These are phyloP conservation scores for Melanotaenia nigrans DNA, from an alignment of 2,797 vertebrate genomes.

Conservation along the genomic window DNA sequence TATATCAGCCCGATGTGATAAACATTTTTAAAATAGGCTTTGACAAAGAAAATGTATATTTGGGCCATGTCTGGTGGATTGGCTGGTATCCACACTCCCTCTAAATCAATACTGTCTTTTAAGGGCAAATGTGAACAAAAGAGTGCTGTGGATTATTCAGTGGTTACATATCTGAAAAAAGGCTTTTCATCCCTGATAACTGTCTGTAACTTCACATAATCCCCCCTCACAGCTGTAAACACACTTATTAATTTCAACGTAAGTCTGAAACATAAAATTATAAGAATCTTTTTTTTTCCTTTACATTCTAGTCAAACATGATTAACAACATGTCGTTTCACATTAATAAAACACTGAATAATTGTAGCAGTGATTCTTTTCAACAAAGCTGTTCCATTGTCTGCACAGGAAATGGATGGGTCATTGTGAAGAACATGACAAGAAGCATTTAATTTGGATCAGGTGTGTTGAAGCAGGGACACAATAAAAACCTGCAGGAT, in stretches of 20 bases:
- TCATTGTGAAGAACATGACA: too few relatives aligned
- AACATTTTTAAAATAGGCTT: neutral
- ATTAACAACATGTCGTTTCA: neutral
- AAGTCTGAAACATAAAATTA: too few relatives aligned
- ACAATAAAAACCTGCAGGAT: too few relatives aligned
- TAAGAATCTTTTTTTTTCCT: too few relatives aligned
- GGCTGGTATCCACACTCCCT: neutral
- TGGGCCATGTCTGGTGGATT: neutral
- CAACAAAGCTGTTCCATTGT: too few relatives aligned
- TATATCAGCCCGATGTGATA: neutral
- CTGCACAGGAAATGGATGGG: too few relatives aligned
- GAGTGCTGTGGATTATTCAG: neutral
- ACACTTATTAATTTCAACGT: neutral
- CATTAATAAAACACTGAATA: neutral
- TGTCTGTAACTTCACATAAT: neutral
- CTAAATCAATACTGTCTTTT: neutral
- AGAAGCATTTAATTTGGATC: too few relatives aligned
- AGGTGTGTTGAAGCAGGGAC: too few relatives aligned
- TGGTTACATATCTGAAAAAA: neutral
- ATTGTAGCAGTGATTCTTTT: too few relatives aligned
- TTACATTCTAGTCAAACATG: neutral
- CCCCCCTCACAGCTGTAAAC: neutral
- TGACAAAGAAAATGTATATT: too few relatives aligned
- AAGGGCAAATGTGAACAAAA: neutral
- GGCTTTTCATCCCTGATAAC: neutral